Evolutionary conservation across 1,140 invertebrate species (phyloP).

Genomic region (Listronotus bonariensis): DNA sequence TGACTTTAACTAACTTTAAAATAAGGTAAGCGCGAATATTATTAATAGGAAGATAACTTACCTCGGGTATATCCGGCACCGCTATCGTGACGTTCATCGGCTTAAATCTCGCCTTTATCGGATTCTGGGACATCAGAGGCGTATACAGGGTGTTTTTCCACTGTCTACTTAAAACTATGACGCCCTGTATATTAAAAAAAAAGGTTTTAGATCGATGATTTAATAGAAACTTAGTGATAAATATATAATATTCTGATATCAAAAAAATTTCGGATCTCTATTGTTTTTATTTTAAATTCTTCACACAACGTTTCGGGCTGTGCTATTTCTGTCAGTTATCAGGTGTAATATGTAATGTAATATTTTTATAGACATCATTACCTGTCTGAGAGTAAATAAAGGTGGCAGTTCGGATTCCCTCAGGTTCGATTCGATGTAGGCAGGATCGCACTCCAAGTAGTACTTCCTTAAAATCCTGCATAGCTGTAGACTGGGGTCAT

Average conservation of each 20-base stretch:
- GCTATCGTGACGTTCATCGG: constrained; percentile 88
- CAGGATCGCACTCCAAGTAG: constrained; percentile 74
- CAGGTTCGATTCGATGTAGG: constrained; percentile 83
- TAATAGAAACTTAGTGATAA: background rate
- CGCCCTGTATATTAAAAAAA: constrained; percentile 65
- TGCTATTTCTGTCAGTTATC: too few relatives aligned
- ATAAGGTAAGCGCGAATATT: too few relatives aligned
- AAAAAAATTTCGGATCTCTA: background rate
- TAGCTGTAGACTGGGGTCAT: constrained; percentile 94
- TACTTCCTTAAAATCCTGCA: constrained; percentile 88
- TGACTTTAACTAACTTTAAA: too few relatives aligned
- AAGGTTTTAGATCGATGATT: background rate
- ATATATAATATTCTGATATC: background rate
- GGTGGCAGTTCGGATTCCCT: constrained; percentile 81
- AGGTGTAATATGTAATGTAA: too few relatives aligned
- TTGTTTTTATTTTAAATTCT: too few relatives aligned
- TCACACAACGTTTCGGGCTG: too few relatives aligned
- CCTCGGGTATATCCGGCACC: constrained; percentile 80
- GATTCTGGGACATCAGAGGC: constrained; percentile 86
- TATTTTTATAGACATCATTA: constrained; percentile 48
- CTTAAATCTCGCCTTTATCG: constrained; percentile 82
- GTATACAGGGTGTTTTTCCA: constrained; percentile 98
- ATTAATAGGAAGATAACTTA: constrained; percentile 50
- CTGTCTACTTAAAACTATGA: constrained; percentile 89
- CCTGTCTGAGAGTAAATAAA: constrained; percentile 84